Evolutionary conservation across 2,797 vertebrate species (phyloP), one percentile per base, ranked within the genome.

Genomic region (Halcyon smyrnensis): DNA sequence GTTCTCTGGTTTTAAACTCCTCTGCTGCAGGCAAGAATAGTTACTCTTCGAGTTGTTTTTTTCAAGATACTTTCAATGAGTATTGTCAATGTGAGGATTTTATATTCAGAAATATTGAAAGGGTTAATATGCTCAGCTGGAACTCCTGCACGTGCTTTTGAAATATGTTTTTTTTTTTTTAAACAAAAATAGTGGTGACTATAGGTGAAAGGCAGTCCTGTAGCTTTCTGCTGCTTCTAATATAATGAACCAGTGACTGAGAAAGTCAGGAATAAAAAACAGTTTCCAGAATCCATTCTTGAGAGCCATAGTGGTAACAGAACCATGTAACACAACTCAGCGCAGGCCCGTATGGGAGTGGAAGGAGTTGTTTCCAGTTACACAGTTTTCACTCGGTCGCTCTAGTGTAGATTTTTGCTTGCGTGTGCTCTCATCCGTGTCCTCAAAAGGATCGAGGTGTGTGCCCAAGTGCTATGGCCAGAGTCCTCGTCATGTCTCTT

Each of bases 371-470:
- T 46, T 80, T 75, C 50, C 64, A 41, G 43, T 20, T 28, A 68
- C 57, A 27, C 4, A 41, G 45, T 7, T 53, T 64, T 64, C 23
- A 9, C 37, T 69, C 17, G 3, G 18, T 48, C 15, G 5, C 43
- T 64, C 8, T 12, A 9, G 43, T 0, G 1, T 36, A 8, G 32
- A 12, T 24, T 70, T 37, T 60, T 60, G 8, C 28, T 50, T 50
- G 20, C 4, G 4, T 34, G 15, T 0, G 2, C 15, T 56, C 32
- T 63, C 60, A 41, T n/a, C 0, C 0, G 0, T n/a, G 48, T 57
- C 54, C 62, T 84, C 43, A 8, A 20, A 75, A 34, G 56, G 30
- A 24, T 39, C 8, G 7, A 24, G 82, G 11, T 12, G 16, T 15
- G 8, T 53, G 34, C 21, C 37, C 14, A 6, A 17, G 15, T 17